Conservation (phyloP, 1,140 invertebrate genomes). For the Lethrus apterus region DNA sequence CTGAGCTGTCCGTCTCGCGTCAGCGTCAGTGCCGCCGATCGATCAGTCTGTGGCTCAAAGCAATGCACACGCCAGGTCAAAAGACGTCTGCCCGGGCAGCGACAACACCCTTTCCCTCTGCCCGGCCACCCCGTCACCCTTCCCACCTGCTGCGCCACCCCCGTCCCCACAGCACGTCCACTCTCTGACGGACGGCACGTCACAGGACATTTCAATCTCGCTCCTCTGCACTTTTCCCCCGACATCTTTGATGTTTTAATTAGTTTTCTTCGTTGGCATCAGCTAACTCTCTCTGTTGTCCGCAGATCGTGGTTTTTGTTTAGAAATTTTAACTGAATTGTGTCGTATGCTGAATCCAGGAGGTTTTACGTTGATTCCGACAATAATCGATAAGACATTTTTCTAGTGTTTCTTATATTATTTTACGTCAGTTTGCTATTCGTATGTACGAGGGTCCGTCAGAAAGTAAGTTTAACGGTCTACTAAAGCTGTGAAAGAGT, state of each 20-base stretch:
- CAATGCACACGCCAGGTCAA: slow-evolving; percentile 42
- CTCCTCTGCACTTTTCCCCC: slow-evolving; percentile 17
- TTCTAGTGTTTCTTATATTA: too few relatives aligned
- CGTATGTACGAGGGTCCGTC: too few relatives aligned
- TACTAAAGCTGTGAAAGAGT: too few relatives aligned
- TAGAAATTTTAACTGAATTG: slow-evolving; percentile 10
- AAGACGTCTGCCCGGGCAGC: slow-evolving; percentile 43
- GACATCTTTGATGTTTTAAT: slow-evolving; percentile 40
- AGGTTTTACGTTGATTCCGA: not conserved
- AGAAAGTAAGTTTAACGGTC: too few relatives aligned
- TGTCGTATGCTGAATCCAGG: slow-evolving; percentile 3
- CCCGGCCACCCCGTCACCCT: slow-evolving; percentile 12
- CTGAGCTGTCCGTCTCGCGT: slow-evolving; percentile 41
- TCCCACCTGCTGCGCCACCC: slow-evolving; percentile 2
- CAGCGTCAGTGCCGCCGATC: slow-evolving; percentile 41
- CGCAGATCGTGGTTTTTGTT: slow-evolving; percentile 11
- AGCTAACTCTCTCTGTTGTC: slow-evolving; percentile 1
- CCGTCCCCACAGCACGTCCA: slow-evolving; percentile 3
- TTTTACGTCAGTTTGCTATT: too few relatives aligned
- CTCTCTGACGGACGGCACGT: slow-evolving; percentile 30
- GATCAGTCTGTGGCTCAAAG: slow-evolving; percentile 42
- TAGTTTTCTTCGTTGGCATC: slow-evolving; percentile 36
- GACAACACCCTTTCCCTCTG: slow-evolving; percentile 26
- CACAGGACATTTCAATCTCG: slow-evolving; percentile 38
- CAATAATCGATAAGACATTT: too few relatives aligned